Conservation (phyloP, 2,888 invertebrate genomes). For the Amblyjoppa proteus region DNA sequence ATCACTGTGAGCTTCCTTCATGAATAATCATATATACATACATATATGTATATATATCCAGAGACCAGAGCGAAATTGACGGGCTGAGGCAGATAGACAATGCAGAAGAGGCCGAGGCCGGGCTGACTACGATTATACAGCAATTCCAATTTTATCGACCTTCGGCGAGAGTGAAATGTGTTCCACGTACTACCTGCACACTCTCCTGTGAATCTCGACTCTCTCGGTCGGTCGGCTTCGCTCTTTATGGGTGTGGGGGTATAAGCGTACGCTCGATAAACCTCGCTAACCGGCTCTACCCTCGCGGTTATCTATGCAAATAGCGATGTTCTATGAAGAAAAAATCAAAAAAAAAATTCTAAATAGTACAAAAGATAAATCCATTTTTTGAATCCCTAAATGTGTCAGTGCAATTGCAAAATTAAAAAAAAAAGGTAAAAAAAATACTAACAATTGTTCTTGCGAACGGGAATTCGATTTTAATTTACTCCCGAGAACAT, state of each 20-base stretch:
- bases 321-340: neutral
- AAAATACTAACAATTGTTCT: neutral
- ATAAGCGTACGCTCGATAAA: conserved; percentile 39
- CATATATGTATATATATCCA: conserved; percentile 3
- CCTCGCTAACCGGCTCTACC: conserved; percentile 34
- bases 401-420: neutral
- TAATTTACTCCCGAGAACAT: conserved; percentile 15
- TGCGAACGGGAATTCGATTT: neutral
- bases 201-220: neutral
- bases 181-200: neutral
- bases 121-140: conserved; percentile 37
- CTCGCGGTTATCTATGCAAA: conserved; percentile 37
- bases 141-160: conserved; percentile 45
- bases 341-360: neutral
- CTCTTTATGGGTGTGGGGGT: neutral
- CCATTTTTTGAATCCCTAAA: too few relatives aligned
- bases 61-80: conserved; percentile 20
- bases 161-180: conserved; percentile 19
- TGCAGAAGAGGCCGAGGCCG: conserved; percentile 18
- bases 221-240: neutral
- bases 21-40: neutral
- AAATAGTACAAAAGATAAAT: too few relatives aligned
- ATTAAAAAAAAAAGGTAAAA: neutral
- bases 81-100: neutral
- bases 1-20: conserved; percentile 1